Evolutionary conservation across 2,113 vertebrate species (phyloP).

Genomic region (Thermophis baileyi): DNA sequence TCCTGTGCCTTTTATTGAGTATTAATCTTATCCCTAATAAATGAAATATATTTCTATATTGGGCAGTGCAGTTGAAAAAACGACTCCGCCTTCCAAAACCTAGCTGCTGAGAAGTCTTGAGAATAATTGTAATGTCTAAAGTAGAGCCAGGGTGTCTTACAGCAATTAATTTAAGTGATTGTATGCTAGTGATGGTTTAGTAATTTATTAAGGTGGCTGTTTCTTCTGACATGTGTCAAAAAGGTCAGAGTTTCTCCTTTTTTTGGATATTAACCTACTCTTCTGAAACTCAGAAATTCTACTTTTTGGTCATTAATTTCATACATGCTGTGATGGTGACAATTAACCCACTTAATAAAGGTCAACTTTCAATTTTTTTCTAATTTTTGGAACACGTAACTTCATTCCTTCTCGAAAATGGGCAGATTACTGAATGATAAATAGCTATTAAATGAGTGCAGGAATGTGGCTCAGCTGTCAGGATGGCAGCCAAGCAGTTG

Average conservation of each 20-base stretch:
- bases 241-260: slow-evolving; percentile 77
- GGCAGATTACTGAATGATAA: slow-evolving; percentile 74
- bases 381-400: slow-evolving; percentile 77
- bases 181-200: slow-evolving; percentile 64
- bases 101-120: slow-evolving; percentile 33
- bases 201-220: slow-evolving; percentile 73
- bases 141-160: slow-evolving; percentile 52
- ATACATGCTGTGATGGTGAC: slow-evolving; percentile 80
- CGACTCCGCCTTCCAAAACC: background rate
- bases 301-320: slow-evolving; percentile 80
- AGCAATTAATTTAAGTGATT: slow-evolving; percentile 75
- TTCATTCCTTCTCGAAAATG: slow-evolving; percentile 75
- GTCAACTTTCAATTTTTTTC: slow-evolving; percentile 81
- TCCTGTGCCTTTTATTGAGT: background rate
- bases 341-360: slow-evolving; percentile 86
- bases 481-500: slow-evolving; percentile 49
- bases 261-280: slow-evolving; percentile 76
- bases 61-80: slow-evolving; percentile 34
- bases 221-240: slow-evolving; percentile 73
- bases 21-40: slow-evolving; percentile 2
- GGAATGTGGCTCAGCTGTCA: slow-evolving; percentile 67
- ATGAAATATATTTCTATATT: slow-evolving; percentile 56
- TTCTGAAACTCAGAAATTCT: slow-evolving; percentile 73
- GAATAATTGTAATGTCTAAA: slow-evolving; percentile 38
- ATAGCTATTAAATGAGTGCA: slow-evolving; percentile 72